Evolutionary conservation across 2,113 vertebrate genomes (phyloP).

Genomic region (Athene noctua): DNA sequence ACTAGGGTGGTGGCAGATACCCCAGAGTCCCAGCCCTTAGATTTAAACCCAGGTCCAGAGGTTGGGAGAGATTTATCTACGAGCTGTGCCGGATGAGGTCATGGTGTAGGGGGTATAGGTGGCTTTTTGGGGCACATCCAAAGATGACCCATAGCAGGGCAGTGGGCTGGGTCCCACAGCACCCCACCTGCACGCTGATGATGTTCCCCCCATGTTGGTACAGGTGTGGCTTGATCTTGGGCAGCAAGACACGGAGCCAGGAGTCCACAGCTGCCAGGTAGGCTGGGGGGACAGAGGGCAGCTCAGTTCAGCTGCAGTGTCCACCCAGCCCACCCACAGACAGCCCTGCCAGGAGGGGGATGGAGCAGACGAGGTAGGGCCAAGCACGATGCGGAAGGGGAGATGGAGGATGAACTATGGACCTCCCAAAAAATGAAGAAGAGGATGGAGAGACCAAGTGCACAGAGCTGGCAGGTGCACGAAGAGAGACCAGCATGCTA

Average conservation of each 20-base stretch:
- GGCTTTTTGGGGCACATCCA: background rate
- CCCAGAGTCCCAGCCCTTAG: background rate
- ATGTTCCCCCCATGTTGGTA: conserved; percentile 92
- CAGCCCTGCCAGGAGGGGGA: background rate
- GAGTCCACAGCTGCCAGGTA: conserved; percentile 86
- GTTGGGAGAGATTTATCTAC: background rate
- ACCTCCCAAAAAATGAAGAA: background rate
- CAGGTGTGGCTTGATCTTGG: conserved; percentile 85
- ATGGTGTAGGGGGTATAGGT: background rate
- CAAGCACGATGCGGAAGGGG: rapidly evolving
- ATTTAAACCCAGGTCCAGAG: background rate
- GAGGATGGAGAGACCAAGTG: background rate
- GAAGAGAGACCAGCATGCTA: rapidly evolving
- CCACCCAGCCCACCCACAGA: background rate
- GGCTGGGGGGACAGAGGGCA: conserved; percentile 69
- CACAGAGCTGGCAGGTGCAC: rapidly evolving
- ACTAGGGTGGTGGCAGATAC: background rate
- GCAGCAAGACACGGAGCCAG: conserved; percentile 88
- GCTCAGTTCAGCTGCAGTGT: background rate
- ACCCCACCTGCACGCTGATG: conserved; percentile 89
- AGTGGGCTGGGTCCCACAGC: background rate
- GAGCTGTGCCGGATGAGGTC: background rate
- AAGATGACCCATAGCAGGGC: background rate
- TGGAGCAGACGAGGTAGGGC: background rate
- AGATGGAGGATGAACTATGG: background rate